These are phyloP conservation scores for Gallinago media DNA, from an alignment of 2,113 vertebrate species.

Conservation along the genomic window DNA sequence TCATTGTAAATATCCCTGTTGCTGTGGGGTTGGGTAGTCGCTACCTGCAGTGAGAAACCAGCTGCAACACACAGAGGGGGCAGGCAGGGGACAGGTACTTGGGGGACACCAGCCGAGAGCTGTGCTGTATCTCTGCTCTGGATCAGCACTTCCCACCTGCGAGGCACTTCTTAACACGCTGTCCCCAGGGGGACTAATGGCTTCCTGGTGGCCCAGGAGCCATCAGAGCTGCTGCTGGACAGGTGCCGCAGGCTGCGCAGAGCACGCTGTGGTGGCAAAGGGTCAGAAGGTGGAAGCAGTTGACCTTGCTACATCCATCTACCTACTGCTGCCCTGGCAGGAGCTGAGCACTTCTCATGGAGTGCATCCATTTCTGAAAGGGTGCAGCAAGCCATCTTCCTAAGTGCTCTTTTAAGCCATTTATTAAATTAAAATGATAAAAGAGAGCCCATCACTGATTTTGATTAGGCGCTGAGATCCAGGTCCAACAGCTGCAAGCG, in stretches of 20 bases:
- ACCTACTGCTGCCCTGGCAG: not conserved
- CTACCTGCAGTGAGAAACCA: not conserved
- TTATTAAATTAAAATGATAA: not conserved
- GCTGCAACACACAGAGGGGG: not conserved
- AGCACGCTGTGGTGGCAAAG: fast-evolving
- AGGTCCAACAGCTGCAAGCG: not conserved
- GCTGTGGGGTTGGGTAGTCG: fast-evolving
- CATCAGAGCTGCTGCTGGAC: fast-evolving
- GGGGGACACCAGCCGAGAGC: not conserved
- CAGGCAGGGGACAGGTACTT: not conserved
- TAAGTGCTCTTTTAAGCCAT: not conserved
- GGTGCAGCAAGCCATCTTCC: not conserved
- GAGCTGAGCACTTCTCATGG: not conserved
- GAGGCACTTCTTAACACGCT: not conserved
- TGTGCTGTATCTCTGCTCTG: not conserved
- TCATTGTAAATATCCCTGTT: not conserved
- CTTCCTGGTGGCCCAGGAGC: not conserved
- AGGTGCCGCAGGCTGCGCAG: fast-evolving
- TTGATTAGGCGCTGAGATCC: not conserved
- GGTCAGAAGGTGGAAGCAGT: not conserved
- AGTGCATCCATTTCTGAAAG: not conserved
- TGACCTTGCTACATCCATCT: not conserved
- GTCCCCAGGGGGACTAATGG: not conserved
- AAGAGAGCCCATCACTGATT: not conserved
- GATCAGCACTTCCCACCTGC: not conserved